Conservation (phyloP, 2,113 vertebrate genomes). For the Anarhynchus alexandrinus region DNA sequence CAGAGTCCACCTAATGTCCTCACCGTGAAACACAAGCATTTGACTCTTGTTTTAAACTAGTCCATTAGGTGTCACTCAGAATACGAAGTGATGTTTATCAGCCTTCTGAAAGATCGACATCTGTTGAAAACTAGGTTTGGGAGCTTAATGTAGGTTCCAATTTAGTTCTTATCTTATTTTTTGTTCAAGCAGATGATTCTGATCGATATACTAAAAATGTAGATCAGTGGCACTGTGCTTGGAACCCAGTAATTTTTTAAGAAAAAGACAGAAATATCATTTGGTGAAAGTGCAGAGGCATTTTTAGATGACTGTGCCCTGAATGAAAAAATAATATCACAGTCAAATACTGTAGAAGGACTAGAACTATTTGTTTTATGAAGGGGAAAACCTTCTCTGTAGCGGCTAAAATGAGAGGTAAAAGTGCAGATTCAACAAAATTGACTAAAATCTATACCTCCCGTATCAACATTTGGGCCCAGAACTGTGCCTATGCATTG, state of each 20-base stretch:
- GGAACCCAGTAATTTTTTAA: not conserved
- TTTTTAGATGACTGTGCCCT: not conserved
- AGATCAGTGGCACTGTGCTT: not conserved
- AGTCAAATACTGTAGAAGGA: not conserved
- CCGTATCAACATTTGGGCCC: not conserved
- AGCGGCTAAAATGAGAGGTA: not conserved
- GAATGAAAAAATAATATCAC: not conserved
- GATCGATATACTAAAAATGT: not conserved
- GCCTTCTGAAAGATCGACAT: not conserved
- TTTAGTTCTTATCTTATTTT: not conserved
- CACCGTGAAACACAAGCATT: not conserved
- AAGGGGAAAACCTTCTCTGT: not conserved
- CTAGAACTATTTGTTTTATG: not conserved
- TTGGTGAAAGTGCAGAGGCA: not conserved
- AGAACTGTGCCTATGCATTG: too few relatives aligned
- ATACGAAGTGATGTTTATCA: not conserved
- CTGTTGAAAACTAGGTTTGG: not conserved
- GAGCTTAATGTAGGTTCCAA: not conserved
- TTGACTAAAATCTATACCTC: not conserved
- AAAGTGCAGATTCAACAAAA: not conserved
- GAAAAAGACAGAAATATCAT: not conserved
- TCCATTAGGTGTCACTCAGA: not conserved
- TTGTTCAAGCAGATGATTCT: not conserved
- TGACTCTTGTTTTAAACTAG: not conserved
- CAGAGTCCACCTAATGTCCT: not conserved